Evolutionary conservation across 1,140 invertebrate genomes (phyloP).

Genomic region (Drosophila elegans): DNA sequence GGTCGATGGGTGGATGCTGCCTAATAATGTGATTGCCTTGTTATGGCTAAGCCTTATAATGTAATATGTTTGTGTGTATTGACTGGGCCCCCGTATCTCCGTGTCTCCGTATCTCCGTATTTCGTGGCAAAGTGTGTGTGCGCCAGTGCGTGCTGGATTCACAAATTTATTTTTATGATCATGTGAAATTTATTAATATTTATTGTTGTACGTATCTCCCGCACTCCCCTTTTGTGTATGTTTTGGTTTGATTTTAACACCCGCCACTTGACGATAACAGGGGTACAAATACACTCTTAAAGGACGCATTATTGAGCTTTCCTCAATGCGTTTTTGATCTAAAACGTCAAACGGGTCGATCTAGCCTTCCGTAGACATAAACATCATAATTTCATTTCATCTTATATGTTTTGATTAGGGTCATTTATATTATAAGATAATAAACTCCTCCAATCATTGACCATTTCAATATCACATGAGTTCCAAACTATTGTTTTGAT

Average conservation of each 20-base stretch:
- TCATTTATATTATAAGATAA: too few relatives aligned
- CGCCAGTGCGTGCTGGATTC: slow-evolving; percentile 67
- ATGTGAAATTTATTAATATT: slow-evolving; percentile 84
- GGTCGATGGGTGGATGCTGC: slow-evolving; percentile 60
- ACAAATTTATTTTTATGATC: slow-evolving; percentile 83
- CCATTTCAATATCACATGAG: too few relatives aligned
- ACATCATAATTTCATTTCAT: too few relatives aligned
- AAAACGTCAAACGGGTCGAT: background rate
- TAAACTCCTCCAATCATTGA: too few relatives aligned
- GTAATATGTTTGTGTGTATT: slow-evolving; percentile 67
- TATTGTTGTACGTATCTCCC: slow-evolving; percentile 72
- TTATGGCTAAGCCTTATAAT: slow-evolving; percentile 83
- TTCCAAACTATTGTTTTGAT: too few relatives aligned
- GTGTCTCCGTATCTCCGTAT: background rate
- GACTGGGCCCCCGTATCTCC: slow-evolving; percentile 4
- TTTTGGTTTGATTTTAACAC: slow-evolving; percentile 33
- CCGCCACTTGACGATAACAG: background rate
- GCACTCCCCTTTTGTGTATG: slow-evolving; percentile 22
- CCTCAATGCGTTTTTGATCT: slow-evolving; percentile 7
- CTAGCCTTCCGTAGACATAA: too few relatives aligned
- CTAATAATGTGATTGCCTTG: slow-evolving; percentile 83
- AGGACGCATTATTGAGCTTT: background rate
- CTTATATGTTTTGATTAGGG: too few relatives aligned
- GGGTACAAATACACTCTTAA: slow-evolving; percentile 14
- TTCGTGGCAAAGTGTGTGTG: slow-evolving; percentile 15